These are phyloP conservation scores for Scolopax rusticola DNA, from an alignment of 2,797 vertebrate species.

Conservation along the genomic window DNA sequence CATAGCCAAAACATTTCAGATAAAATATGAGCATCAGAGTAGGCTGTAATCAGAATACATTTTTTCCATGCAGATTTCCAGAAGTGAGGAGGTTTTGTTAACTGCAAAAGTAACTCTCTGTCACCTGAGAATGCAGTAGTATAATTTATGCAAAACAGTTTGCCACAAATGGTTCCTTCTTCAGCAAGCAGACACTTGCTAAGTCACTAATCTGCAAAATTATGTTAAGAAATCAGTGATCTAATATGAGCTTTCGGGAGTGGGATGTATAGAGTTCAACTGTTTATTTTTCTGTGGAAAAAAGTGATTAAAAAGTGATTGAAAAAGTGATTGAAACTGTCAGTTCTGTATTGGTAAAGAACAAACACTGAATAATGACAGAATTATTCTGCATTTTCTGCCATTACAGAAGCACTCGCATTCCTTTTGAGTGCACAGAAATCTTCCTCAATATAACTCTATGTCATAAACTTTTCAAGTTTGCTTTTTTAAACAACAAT, in stretches of 20 bases:
- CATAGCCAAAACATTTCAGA: not conserved
- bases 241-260: not conserved
- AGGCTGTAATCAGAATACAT: not conserved
- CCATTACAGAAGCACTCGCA: not conserved
- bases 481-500: not conserved
- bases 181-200: not conserved
- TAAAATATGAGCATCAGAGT: not conserved
- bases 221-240: not conserved
- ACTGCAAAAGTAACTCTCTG: not conserved
- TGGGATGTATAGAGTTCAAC: not conserved
- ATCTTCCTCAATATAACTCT: not conserved
- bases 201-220: not conserved
- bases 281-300: not conserved
- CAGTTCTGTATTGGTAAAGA: not conserved
- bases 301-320: not conserved
- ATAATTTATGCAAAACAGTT: not conserved
- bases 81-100: not conserved
- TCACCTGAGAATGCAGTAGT: not conserved
- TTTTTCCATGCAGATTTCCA: not conserved
- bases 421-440: not conserved
- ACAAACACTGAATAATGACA: not conserved
- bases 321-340: not conserved
- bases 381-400: not conserved
- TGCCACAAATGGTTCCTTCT: not conserved
- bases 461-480: not conserved